These are phyloP conservation scores for Acrocephalus kingi DNA, from an alignment of 2,113 vertebrate genomes.

Conservation along the genomic window DNA sequence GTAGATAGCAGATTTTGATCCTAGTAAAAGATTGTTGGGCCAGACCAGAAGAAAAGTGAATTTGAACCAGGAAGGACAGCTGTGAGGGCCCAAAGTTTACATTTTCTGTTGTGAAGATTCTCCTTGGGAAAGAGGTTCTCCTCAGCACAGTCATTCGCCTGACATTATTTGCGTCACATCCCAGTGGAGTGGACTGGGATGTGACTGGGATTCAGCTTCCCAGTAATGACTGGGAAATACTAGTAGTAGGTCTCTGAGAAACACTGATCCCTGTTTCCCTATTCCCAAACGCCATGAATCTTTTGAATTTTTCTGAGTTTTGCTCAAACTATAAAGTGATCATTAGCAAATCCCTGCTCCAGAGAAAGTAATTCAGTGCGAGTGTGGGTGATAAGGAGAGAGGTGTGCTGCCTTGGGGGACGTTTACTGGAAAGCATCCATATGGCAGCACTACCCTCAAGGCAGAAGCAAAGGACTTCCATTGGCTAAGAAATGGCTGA, in stretches of 20 bases:
- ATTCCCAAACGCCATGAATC: background rate
- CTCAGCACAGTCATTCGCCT: background rate
- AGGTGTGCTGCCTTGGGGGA: background rate
- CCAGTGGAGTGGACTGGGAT: background rate
- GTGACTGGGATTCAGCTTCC: background rate
- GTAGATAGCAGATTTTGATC: conserved; percentile 1
- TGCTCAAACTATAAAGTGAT: background rate
- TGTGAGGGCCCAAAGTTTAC: background rate
- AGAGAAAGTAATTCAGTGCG: background rate
- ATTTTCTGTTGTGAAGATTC: background rate
- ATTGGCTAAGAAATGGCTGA: background rate
- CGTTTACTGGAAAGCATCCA: background rate
- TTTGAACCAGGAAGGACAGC: background rate
- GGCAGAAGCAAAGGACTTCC: background rate
- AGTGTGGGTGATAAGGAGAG: background rate
- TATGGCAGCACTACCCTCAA: background rate
- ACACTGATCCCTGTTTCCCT: background rate
- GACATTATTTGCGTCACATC: background rate
- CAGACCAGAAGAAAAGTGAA: background rate
- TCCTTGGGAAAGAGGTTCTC: background rate
- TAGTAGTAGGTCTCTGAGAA: background rate
- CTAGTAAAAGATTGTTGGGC: background rate
- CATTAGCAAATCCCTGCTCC: background rate
- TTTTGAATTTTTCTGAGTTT: background rate
- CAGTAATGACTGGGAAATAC: background rate